These are phyloP conservation scores for Tenthredo scrophulariae DNA, from an alignment of 2,888 invertebrate species.

Conservation along the genomic window DNA sequence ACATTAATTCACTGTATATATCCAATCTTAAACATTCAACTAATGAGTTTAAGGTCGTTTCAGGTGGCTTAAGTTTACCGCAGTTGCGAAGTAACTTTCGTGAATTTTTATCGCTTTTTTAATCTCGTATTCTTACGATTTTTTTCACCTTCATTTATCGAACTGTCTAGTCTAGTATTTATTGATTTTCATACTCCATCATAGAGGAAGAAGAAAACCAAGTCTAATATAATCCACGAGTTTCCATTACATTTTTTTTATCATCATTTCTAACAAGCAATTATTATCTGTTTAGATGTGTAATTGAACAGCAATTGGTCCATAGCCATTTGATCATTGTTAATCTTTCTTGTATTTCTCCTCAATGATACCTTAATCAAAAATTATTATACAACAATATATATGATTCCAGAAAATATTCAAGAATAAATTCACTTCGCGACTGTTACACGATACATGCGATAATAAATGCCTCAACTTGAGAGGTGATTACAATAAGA, in stretches of 20 bases:
- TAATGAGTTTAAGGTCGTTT: slow-evolving; percentile 38
- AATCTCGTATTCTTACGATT: not conserved
- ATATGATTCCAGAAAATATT: not conserved
- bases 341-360: not conserved
- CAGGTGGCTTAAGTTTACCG: not conserved
- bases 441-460: not conserved
- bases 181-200: not conserved
- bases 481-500: not conserved
- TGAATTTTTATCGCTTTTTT: not conserved
- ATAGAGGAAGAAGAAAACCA: not conserved
- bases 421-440: not conserved
- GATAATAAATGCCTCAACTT: not conserved
- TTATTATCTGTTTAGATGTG: not conserved
- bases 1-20: not conserved
- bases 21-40: slow-evolving; percentile 6
- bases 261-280: not conserved
- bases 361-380: not conserved
- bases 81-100: not conserved
- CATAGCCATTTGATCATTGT: not conserved
- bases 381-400: not conserved
- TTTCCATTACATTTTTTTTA: not conserved
- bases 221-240: not conserved
- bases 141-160: not conserved
- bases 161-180: not conserved
- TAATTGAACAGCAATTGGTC: slow-evolving; percentile 6